phyloP scores from a whole-genome alignment of 2,113 vertebrate species.

The Zootoca vivipara region DNA sequence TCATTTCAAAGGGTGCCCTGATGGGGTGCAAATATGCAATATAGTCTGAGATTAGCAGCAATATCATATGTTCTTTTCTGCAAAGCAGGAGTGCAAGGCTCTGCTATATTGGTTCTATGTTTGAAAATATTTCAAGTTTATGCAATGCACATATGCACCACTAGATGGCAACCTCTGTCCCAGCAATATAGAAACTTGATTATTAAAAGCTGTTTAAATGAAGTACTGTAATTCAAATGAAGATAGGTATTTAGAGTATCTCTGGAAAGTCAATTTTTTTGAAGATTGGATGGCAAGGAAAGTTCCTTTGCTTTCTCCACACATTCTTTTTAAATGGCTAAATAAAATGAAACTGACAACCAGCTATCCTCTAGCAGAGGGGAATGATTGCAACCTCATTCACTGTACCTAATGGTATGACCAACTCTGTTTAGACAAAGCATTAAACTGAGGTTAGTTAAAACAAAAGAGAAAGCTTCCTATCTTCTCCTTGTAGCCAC shows the following conservation, averaged over 20 bases:
- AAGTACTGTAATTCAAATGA: background rate
- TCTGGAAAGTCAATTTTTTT: background rate
- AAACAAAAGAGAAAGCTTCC: background rate
- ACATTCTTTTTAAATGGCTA: background rate
- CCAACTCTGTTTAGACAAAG: background rate
- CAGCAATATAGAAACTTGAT: background rate
- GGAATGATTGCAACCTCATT: background rate
- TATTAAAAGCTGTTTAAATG: background rate
- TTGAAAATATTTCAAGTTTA: background rate
- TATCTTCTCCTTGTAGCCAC: background rate
- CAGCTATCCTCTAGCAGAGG: too few species aligned
- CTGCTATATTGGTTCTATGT: background rate
- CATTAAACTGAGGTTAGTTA: background rate
- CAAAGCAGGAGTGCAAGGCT: background rate
- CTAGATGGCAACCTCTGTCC: slow-evolving; percentile 2
- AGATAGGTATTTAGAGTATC: background rate
- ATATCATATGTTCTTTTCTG: background rate
- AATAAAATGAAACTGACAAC: background rate
- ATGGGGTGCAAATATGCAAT: too few species aligned
- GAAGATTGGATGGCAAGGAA: background rate
- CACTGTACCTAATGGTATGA: background rate
- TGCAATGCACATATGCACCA: background rate
- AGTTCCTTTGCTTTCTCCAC: background rate
- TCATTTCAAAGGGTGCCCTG: background rate
- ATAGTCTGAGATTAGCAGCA: background rate